Evolutionary conservation across 2,888 invertebrate genomes (phyloP).

Genomic region (Limnephilus marmoratus): DNA sequence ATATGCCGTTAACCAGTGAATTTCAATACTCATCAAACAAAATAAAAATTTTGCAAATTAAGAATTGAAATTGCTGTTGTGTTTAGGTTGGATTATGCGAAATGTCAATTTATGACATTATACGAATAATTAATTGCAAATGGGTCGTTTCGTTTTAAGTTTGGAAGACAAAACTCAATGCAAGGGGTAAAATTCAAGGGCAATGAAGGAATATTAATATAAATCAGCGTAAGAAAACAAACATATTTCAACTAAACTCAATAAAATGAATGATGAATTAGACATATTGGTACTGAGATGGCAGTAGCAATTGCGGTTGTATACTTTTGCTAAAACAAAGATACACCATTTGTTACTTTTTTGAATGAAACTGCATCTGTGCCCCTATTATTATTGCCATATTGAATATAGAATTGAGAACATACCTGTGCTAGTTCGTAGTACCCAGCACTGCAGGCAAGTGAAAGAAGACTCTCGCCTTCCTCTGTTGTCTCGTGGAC

Average conservation of each 20-base stretch:
- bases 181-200: background rate
- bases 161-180: background rate
- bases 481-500: slow-evolving; percentile 98
- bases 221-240: background rate
- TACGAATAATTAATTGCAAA: background rate
- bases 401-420: background rate
- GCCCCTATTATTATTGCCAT: too few relatives aligned
- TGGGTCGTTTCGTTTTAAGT: background rate
- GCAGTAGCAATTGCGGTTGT: background rate
- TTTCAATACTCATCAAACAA: background rate
- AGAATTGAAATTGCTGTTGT: background rate
- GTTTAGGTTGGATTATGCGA: background rate
- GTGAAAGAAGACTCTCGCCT: slow-evolving; percentile 95
- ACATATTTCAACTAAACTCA: background rate
- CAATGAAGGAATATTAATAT: background rate
- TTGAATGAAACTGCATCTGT: too few relatives aligned
- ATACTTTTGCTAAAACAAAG: too few relatives aligned
- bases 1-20: background rate
- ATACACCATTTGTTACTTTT: too few relatives aligned
- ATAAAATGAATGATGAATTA: background rate
- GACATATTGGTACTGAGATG: background rate
- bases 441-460: slow-evolving; percentile 98
- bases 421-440: slow-evolving; percentile 96
- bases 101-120: background rate
- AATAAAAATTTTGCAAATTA: background rate